These are phyloP conservation scores for Hypomesus transpacificus DNA, from an alignment of 2,113 vertebrate species.

Conservation along the genomic window DNA sequence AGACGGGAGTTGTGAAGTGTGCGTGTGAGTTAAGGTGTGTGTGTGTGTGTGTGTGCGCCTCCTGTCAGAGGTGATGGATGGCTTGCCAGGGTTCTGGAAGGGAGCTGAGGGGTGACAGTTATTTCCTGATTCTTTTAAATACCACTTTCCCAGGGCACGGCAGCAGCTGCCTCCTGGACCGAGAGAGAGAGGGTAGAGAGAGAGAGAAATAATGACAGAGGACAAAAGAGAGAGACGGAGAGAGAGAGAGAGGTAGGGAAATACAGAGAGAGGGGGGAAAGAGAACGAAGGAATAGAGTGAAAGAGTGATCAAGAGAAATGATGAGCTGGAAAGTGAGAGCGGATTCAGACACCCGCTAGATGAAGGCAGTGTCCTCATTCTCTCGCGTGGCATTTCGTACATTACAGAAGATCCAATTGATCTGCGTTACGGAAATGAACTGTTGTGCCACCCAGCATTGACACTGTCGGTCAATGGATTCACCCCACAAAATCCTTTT, in stretches of 20 bases:
- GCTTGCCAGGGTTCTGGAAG: slow-evolving; percentile 8
- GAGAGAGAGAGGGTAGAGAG: neutral
- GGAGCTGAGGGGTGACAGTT: slow-evolving; percentile 26
- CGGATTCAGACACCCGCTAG: too few species aligned
- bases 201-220: slow-evolving; percentile 11
- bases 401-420: neutral
- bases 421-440: neutral
- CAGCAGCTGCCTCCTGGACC: slow-evolving; percentile 5
- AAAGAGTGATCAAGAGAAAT: slow-evolving; percentile 42
- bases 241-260: slow-evolving; percentile 15
- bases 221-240: neutral
- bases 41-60: neutral
- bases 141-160: slow-evolving; percentile 5
- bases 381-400: neutral
- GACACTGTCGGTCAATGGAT: neutral
- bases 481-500: slow-evolving; percentile 4
- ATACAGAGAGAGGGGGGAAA: slow-evolving; percentile 1
- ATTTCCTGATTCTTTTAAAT: slow-evolving; percentile 28
- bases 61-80: slow-evolving; percentile 26
- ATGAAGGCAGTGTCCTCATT: slow-evolving; percentile 21
- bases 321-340: too few species aligned
- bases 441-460: neutral
- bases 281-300: neutral
- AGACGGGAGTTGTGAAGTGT: neutral
- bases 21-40: neutral